A percentile compares a stretch with the other conserved stretches of the same genome.
Conservation (phyloP, 2,888 invertebrate species). For the Melieria picta region DNA sequence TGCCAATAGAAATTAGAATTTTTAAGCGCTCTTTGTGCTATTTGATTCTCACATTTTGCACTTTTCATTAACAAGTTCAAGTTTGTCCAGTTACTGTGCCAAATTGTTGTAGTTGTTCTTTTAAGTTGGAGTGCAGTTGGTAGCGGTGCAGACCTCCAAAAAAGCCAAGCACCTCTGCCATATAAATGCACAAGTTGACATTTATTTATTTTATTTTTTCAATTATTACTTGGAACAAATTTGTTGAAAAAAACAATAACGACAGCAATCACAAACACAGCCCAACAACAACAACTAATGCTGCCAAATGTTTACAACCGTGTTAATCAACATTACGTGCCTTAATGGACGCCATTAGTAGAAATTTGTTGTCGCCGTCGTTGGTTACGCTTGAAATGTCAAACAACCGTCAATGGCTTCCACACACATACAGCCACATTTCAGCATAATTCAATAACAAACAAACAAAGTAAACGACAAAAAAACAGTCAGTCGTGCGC, state of each 20-base stretch:
- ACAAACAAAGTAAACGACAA: neutral
- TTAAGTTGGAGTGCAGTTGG: no score
- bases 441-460: no score
- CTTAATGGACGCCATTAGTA: conserved; percentile 25
- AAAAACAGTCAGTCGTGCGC: conserved; percentile 1
- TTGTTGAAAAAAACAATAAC: conserved; percentile 29
- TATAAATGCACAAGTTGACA: no score
- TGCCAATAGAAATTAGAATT: no score
- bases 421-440: neutral
- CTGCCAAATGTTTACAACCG: conserved; percentile 7
- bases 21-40: no score
- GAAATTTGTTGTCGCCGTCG: neutral
- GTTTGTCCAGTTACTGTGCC: neutral
- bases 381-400: conserved; percentile 12
- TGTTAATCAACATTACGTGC: conserved; percentile 58
- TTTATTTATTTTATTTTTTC: no score
- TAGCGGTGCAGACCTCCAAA: no score
- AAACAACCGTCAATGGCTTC: conserved; percentile 18
- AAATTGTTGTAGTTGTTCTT: no score
- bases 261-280: conserved; percentile 40
- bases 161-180: no score
- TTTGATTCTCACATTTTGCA: neutral
- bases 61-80: conserved; percentile 2
- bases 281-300: conserved; percentile 28
- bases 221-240: neutral